phyloP scores from a whole-genome alignment of 2,888 invertebrate genomes.

The Ligdia adustata region DNA sequence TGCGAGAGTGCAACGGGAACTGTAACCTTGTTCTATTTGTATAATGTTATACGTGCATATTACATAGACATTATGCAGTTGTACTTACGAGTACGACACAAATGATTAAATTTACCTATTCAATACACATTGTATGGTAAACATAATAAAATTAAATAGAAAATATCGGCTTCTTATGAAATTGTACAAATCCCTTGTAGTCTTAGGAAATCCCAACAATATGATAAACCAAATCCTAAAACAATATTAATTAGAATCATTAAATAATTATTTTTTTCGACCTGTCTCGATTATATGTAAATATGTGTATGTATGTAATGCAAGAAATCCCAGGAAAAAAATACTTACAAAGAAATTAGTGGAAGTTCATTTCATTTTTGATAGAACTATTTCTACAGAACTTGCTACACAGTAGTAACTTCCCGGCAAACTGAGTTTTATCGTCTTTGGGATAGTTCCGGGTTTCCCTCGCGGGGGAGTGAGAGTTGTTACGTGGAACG shows the following conservation, averaged over 20 bases:
- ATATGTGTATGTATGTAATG: too few species aligned
- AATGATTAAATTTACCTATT: neutral
- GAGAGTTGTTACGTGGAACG: conserved; percentile 63
- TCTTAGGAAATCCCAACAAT: neutral
- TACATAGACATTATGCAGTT: conserved; percentile 54
- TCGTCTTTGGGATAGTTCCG: conserved; percentile 48
- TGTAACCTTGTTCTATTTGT: conserved; percentile 79
- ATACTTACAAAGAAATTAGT: conserved; percentile 64
- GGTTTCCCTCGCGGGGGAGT: conserved; percentile 32
- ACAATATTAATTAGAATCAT: too few species aligned
- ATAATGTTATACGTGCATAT: conserved; percentile 69
- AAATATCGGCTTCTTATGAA: too few species aligned
- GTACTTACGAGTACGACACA: conserved; percentile 44
- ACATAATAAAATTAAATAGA: neutral
- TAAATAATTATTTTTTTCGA: too few species aligned
- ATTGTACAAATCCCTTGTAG: too few species aligned
- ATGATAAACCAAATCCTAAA: neutral
- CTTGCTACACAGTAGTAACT: conserved; percentile 37
- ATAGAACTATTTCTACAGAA: conserved; percentile 38
- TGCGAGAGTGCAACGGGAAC: conserved; percentile 63
- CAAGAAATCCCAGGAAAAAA: too few species aligned
- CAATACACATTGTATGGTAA: neutral
- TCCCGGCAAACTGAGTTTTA: conserved; percentile 44
- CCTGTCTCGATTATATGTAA: too few species aligned
- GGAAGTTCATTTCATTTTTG: conserved; percentile 50